Conservation (phyloP, 1,140 invertebrate genomes). For the Andricus grossulariae region DNA sequence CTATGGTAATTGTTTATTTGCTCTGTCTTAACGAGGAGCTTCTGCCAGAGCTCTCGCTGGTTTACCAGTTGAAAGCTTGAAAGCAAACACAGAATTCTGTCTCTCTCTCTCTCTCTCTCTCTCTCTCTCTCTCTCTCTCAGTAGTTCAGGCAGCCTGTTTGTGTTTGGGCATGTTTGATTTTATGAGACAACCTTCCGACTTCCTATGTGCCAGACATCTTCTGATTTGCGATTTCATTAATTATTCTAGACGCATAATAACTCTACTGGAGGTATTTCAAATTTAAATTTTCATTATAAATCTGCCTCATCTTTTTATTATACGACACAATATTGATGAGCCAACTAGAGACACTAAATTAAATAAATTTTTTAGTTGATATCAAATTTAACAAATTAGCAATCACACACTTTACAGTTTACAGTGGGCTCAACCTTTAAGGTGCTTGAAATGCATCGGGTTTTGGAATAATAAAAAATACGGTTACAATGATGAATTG, state of each 20-base stretch:
- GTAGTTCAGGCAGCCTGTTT: neutral
- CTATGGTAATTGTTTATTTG: constrained; percentile 40
- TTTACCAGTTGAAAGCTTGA: constrained; percentile 32
- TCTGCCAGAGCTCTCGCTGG: neutral
- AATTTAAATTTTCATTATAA: neutral
- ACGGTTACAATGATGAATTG: no score
- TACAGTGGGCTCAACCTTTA: no score
- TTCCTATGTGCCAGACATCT: neutral
- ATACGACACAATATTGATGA: no score
- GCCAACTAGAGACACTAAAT: no score
- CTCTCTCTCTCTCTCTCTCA: neutral
- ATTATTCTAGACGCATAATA: neutral
- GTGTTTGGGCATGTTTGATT: neutral
- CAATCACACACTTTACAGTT: no score
- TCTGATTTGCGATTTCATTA: constrained; percentile 19
- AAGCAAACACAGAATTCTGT: constrained; percentile 21
- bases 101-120: no score
- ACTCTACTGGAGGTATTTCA: neutral
- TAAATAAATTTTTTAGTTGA: no score
- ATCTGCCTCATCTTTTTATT: neutral
- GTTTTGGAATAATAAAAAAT: no score
- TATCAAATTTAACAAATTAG: no score
- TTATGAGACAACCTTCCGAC: constrained; percentile 17
- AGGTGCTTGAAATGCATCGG: no score
- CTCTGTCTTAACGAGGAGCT: constrained; percentile 35